Conservation (phyloP, 2,113 vertebrate species). For the Hoplias malabaricus region DNA sequence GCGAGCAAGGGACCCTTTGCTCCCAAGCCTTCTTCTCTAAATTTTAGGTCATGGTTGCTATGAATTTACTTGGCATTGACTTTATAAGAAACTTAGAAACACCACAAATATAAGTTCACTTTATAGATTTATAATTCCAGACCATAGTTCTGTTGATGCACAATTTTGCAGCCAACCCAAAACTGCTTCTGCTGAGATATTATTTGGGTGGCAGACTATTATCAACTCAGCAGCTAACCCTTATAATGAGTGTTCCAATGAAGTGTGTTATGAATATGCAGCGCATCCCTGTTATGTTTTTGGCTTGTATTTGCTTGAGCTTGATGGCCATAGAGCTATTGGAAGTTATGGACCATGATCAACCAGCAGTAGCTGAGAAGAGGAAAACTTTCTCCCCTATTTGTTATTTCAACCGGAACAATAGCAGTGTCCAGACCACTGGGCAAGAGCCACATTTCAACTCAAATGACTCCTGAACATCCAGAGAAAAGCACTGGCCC, state of each 20-base stretch:
- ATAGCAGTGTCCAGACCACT: conserved; percentile 5
- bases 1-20: no score
- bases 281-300: not conserved
- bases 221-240: not conserved
- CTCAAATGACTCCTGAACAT: not conserved
- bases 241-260: not conserved
- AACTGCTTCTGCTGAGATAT: no score
- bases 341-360: conserved; percentile 25
- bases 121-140: no score
- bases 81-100: no score
- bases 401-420: conserved; percentile 23
- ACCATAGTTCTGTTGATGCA: no score
- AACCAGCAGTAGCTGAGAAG: not conserved
- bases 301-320: not conserved
- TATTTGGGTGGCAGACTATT: no score
- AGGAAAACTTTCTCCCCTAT: not conserved
- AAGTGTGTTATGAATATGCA: conserved; percentile 8
- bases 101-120: no score
- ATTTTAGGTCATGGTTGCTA: no score
- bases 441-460: conserved; percentile 23
- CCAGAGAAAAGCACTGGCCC: conserved; percentile 7
- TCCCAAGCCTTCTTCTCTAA: no score
- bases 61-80: no score
- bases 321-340: conserved; percentile 7
- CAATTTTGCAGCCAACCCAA: no score